Evolutionary conservation across 1,140 invertebrate genomes (phyloP).

Genomic region (Dinoponera quadriceps): DNA sequence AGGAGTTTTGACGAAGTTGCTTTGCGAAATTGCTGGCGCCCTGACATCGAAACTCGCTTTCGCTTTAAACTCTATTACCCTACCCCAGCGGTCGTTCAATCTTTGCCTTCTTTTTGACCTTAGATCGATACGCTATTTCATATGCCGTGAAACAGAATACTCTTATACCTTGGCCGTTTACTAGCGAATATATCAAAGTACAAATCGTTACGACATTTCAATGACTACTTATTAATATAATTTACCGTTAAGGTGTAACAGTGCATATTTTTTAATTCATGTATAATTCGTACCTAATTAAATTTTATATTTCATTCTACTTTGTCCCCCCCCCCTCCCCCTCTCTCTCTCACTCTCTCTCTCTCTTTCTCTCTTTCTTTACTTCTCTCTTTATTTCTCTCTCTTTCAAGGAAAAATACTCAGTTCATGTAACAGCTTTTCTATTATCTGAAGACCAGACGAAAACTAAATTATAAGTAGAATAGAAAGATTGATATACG

Average conservation of each 20-base stretch:
- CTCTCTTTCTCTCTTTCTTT: too few species aligned
- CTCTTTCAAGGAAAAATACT: too few species aligned
- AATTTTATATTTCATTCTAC: slow-evolving; percentile 7
- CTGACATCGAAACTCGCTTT: slow-evolving; percentile 10
- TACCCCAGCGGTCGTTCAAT: slow-evolving; percentile 2
- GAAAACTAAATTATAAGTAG: too few species aligned
- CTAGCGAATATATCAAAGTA: neutral
- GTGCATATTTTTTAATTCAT: neutral
- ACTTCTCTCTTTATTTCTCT: too few species aligned
- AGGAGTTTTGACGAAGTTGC: neutral
- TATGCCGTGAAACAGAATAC: slow-evolving; percentile 13
- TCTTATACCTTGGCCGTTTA: slow-evolving; percentile 17
- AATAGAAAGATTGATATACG: too few species aligned
- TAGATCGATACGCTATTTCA: slow-evolving; percentile 26
- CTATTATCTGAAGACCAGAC: too few species aligned
- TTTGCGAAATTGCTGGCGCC: neutral
- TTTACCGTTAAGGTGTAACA: neutral
- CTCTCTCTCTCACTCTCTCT: too few species aligned
- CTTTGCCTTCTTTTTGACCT: slow-evolving; percentile 21
- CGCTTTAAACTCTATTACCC: slow-evolving; percentile 19
- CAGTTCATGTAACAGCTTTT: too few species aligned
- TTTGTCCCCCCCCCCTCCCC: too few species aligned
- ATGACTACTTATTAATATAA: neutral
- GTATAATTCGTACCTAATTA: neutral
- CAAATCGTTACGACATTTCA: neutral